Evolutionary conservation across 1,140 invertebrate species (phyloP).

Genomic region (Aphis craccivora): DNA sequence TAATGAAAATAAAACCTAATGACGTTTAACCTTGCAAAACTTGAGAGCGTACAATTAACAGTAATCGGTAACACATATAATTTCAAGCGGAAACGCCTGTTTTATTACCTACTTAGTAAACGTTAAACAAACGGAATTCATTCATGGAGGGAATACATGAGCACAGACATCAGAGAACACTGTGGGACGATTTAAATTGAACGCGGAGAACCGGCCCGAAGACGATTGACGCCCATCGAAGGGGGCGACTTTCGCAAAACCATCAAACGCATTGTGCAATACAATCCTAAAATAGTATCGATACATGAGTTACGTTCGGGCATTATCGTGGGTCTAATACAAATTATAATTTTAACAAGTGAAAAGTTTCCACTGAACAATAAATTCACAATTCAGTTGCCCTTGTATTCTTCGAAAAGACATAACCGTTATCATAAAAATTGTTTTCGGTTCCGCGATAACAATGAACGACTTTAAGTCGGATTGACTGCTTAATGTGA

Average conservation of each 20-base stretch:
- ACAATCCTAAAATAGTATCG: neutral
- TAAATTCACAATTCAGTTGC: neutral
- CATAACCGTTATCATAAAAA: neutral
- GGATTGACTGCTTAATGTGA: neutral
- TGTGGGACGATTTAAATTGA: slow-evolving; percentile 9
- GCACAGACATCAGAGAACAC: neutral
- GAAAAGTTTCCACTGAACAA: neutral
- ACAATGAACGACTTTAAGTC: neutral
- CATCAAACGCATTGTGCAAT: neutral
- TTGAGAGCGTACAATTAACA: slow-evolving; percentile 22
- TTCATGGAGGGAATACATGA: neutral
- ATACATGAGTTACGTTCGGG: neutral
- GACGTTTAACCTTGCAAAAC: slow-evolving; percentile 3
- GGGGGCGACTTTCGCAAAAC: neutral
- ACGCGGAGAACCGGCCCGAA: neutral
- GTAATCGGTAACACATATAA: neutral
- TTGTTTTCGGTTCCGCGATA: neutral
- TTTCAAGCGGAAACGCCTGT: slow-evolving; percentile 26
- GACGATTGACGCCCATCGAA: slow-evolving; percentile 19
- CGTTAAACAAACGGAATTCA: slow-evolving; percentile 30
- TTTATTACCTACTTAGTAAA: slow-evolving; percentile 33
- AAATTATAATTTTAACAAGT: neutral
- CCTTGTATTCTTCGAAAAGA: neutral
- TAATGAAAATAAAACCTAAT: neutral
- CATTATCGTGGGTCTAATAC: neutral